Evolutionary conservation across 2,797 vertebrate genomes (phyloP).

Genomic region (Podarcis lilfordi): DNA sequence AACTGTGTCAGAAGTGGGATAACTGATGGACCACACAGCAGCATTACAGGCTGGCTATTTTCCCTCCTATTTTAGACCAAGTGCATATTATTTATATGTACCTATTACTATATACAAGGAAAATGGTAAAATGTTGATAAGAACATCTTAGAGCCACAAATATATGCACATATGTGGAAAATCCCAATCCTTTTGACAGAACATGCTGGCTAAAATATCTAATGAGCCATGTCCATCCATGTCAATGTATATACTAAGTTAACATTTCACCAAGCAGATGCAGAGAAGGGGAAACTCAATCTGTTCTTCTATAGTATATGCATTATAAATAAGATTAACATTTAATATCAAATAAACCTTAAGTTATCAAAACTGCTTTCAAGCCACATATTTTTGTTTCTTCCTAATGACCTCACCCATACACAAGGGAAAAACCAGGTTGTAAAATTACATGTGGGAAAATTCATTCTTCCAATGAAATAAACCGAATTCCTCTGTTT

Average conservation of each 20-base stretch:
- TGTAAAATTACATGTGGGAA: constrained; percentile 30
- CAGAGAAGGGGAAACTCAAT: neutral
- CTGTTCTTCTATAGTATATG: neutral
- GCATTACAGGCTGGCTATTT: neutral
- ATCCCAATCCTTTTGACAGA: neutral
- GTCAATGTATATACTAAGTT: neutral
- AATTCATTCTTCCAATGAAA: constrained; percentile 52
- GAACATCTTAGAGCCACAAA: neutral
- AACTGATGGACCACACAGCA: constrained; percentile 17
- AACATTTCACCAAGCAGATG: constrained; percentile 13
- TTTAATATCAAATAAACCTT: constrained; percentile 50
- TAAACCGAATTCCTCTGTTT: constrained; percentile 22
- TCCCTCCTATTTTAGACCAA: constrained; percentile 24
- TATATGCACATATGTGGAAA: neutral
- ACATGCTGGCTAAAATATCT: neutral
- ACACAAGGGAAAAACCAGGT: constrained; percentile 20
- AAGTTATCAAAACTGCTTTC: constrained; percentile 49
- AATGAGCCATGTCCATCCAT: neutral
- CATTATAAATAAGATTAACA: constrained; percentile 21
- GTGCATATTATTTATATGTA: neutral
- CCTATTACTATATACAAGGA: neutral
- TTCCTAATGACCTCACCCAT: neutral
- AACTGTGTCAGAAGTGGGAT: constrained; percentile 9
- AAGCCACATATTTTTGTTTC: constrained; percentile 46
- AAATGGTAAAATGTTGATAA: neutral